Conservation (phyloP, 2,113 vertebrate species). For the Channa maculata region DNA sequence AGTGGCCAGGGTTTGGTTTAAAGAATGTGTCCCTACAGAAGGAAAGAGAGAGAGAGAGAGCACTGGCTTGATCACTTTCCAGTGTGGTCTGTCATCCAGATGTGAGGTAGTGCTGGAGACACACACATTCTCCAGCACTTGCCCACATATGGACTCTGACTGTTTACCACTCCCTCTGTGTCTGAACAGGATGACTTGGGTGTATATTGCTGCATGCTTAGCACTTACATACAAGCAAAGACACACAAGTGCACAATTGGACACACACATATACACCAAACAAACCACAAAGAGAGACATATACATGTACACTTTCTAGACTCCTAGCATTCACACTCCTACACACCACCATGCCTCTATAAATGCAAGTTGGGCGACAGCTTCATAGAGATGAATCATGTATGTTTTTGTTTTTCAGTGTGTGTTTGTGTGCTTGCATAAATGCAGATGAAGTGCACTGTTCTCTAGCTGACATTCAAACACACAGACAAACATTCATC, state of each 20-base stretch:
- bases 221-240: neutral
- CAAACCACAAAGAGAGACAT: neutral
- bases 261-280: constrained; percentile 16
- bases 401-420: neutral
- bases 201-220: constrained; percentile 1
- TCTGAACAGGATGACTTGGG: constrained; percentile 39
- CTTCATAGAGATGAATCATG: constrained; percentile 31
- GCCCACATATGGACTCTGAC: constrained; percentile 51
- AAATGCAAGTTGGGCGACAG: neutral
- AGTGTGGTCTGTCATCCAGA: constrained; percentile 88
- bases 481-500: neutral
- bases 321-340: neutral
- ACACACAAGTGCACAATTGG: constrained; percentile 2
- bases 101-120: constrained; percentile 70
- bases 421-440: neutral
- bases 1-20: constrained; percentile 41
- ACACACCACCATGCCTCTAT: neutral
- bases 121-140: neutral
- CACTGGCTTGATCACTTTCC: constrained; percentile 46
- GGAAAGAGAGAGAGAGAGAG: constrained; percentile 7
- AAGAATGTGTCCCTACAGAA: constrained; percentile 64
- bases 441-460: constrained; percentile 20
- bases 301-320: neutral
- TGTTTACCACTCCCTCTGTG: constrained; percentile 63
- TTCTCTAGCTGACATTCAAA: neutral